Conservation (phyloP, 2,797 vertebrate genomes). For the Mormyrops attenuatus region DNA sequence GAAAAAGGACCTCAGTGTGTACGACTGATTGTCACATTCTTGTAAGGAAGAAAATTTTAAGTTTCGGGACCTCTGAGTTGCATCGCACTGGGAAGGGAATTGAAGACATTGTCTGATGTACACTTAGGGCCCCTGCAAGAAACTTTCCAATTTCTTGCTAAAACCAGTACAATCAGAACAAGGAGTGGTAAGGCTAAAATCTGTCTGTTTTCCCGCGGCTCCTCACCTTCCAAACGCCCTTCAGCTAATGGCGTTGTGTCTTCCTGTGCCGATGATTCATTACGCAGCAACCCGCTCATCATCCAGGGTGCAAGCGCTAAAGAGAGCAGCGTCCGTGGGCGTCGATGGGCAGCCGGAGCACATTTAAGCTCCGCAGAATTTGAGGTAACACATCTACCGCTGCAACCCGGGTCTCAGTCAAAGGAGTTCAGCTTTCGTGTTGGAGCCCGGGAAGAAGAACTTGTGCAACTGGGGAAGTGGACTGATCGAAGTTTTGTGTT, state of each 20-base stretch:
- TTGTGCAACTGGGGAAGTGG: background rate
- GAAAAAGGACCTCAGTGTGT: background rate
- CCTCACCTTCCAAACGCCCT: background rate
- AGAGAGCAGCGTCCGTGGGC: background rate
- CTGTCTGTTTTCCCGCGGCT: background rate
- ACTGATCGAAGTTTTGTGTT: background rate
- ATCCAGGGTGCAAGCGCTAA: background rate
- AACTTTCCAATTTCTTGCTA: background rate
- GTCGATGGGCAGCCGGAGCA: background rate
- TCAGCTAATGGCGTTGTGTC: background rate
- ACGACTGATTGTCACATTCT: background rate
- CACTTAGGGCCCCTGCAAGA: background rate
- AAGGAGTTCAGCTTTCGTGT: background rate
- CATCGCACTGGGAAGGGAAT: background rate
- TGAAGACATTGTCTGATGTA: background rate
- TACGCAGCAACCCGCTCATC: background rate
- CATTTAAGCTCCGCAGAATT: background rate
- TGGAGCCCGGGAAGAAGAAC: background rate
- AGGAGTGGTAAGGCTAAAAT: background rate
- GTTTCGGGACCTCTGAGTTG: background rate
- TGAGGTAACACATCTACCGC: background rate
- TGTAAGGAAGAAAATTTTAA: background rate
- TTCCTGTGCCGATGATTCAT: background rate
- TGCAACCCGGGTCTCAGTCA: background rate
- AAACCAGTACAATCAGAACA: background rate